Evolutionary conservation across 2,113 vertebrate species (phyloP), one percentile per base, ranked within the genome.

Genomic region (Gila orcuttii): DNA sequence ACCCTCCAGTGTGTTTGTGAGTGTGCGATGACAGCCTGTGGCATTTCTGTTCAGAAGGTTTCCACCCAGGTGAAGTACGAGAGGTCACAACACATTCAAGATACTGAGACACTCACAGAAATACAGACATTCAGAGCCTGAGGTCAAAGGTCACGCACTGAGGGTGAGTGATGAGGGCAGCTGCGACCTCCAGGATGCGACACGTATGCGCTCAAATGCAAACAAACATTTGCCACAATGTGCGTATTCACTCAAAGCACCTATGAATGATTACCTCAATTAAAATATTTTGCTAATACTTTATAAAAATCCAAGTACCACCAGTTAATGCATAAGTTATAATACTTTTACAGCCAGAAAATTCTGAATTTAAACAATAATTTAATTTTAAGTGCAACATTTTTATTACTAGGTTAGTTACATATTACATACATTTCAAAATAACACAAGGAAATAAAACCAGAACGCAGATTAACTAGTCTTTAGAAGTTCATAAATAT

Each of bases 31-130:
- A 94, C 92, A 93, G 93, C 91, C 93, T 84, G 28, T 78, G 87
- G 88, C 73, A 86, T 89, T 94, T 94, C 21, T 94, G 92, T 93
- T 86, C 68, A 21, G 76, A 85, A 82, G 79, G 15, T 39, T 89
- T 87, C 90, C 88, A 91, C 88, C 90, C 92, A 96, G 95, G 95
- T 96, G 94, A 96, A 92, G 90, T 93, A 91, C 88, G 91, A 86
- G 88, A 87, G 90, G 91, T 89, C 82, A 45, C 57, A 79, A 82
- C 87, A 88, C 90, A 93, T 90, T 92, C 94, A 93, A 91, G 85
- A 73, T 79, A 66, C 6, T 57, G 57, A 57, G 66, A 75, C 79
- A 52, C 76, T 75, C 83, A 83, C 12, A 73, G 93, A 92, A 91
- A 88, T n/a, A 84, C 82, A 89, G 91, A 91, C 92, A 91, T 81